These are phyloP conservation scores for Pelvicachromis taeniatus DNA, from an alignment of 2,113 vertebrate species.

Conservation along the genomic window DNA sequence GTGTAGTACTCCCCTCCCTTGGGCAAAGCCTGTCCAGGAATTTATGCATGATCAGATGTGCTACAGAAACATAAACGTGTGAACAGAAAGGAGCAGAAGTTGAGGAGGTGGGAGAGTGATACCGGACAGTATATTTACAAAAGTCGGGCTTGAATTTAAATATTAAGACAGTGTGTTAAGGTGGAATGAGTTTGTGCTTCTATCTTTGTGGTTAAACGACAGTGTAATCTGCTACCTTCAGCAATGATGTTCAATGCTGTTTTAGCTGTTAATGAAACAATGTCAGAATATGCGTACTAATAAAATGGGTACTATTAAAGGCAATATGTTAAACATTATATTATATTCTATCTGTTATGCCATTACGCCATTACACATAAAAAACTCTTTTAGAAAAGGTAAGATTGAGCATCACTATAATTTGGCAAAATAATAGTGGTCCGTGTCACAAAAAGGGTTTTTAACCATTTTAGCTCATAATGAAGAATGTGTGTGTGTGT, in stretches of 20 bases:
- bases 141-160: not conserved
- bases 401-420: not conserved
- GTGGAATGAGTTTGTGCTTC: not conserved
- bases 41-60: not conserved
- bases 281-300: not conserved
- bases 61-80: not conserved
- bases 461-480: not conserved
- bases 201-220: not conserved
- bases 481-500: not conserved
- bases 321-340: not conserved
- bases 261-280: not conserved
- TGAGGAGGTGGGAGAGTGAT: not conserved
- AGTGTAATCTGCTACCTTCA: not conserved
- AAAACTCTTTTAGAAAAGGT: not conserved
- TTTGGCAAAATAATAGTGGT: not conserved
- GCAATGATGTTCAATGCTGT: not conserved
- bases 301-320: not conserved
- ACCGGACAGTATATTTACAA: not conserved
- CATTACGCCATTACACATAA: not conserved
- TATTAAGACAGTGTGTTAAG: not conserved
- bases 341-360: not conserved
- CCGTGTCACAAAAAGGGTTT: not conserved
- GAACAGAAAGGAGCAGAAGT: not conserved
- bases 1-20: not conserved
- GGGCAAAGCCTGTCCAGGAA: not conserved